These are phyloP conservation scores for Cheirogaleus major DNA, from an alignment of 2,797 vertebrate species.

Conservation along the genomic window DNA sequence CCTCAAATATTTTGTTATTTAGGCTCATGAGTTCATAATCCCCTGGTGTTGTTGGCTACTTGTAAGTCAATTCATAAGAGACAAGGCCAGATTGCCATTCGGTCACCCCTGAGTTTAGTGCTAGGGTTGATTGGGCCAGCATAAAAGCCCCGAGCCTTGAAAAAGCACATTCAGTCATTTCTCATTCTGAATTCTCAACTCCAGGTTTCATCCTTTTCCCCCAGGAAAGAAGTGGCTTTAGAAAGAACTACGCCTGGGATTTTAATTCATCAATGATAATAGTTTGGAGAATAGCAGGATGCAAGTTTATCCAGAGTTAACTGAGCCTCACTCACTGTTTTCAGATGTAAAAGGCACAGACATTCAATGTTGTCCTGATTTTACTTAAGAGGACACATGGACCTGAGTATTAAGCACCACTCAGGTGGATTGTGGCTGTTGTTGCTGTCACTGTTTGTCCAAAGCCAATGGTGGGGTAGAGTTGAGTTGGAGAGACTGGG, in stretches of 20 bases:
- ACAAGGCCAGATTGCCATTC: fast-evolving
- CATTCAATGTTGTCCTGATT: not conserved
- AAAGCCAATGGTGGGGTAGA: not conserved
- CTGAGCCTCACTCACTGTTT: not conserved
- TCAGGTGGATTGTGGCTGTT: not conserved
- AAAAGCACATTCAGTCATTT: not conserved
- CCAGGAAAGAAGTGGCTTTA: not conserved
- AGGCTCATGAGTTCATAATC: not conserved
- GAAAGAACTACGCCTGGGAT: not conserved
- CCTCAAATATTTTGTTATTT: not conserved
- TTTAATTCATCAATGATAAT: not conserved
- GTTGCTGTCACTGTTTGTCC: not conserved
- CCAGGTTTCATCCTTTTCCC: not conserved
- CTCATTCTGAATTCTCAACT: not conserved
- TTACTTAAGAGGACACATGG: not conserved
- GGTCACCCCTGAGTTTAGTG: not conserved
- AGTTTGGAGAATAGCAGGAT: not conserved
- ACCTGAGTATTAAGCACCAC: not conserved
- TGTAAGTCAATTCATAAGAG: not conserved
- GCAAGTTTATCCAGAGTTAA: not conserved
- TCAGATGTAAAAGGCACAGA: not conserved
- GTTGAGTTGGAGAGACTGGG: not conserved
- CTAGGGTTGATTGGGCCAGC: not conserved
- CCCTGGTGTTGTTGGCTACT: not conserved
- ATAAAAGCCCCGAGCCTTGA: not conserved